These are phyloP conservation scores for Stramonita haemastoma DNA, from an alignment of 2,888 invertebrate genomes.

Conservation along the genomic window DNA sequence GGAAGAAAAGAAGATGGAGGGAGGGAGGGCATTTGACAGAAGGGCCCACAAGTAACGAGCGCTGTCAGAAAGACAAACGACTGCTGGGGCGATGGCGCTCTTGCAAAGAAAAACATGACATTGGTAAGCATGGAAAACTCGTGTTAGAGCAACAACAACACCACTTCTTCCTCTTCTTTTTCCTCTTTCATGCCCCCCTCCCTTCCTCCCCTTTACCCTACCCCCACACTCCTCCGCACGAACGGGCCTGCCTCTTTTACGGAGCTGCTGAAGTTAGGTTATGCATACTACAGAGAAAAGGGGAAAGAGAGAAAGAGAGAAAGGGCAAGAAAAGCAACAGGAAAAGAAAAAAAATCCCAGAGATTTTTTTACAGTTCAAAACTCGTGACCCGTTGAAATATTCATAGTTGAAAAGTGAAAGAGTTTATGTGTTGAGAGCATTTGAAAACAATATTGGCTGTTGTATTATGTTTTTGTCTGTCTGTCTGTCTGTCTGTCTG, in stretches of 20 bases:
- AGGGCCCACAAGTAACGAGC: constrained; percentile 32
- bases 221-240: not conserved
- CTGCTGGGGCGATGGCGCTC: constrained; percentile 27
- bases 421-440: too few species aligned
- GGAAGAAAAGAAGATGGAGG: not conserved
- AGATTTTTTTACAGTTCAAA: not conserved
- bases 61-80: constrained; percentile 43
- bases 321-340: not conserved
- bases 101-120: constrained; percentile 41
- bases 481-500: too few species aligned
- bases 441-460: too few species aligned
- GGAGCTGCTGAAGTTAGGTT: not conserved
- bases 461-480: too few species aligned
- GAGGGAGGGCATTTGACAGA: constrained; percentile 16
- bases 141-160: constrained; percentile 37
- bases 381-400: not conserved
- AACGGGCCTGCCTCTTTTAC: too few species aligned
- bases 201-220: not conserved
- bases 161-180: not conserved
- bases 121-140: constrained; percentile 39
- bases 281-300: not conserved
- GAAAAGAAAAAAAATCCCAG: not conserved
- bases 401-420: too few species aligned
- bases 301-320: not conserved
- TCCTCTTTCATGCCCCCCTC: not conserved